These are phyloP conservation scores for Boloria euphrosyne DNA, from an alignment of 2,888 invertebrate genomes.

Conservation along the genomic window DNA sequence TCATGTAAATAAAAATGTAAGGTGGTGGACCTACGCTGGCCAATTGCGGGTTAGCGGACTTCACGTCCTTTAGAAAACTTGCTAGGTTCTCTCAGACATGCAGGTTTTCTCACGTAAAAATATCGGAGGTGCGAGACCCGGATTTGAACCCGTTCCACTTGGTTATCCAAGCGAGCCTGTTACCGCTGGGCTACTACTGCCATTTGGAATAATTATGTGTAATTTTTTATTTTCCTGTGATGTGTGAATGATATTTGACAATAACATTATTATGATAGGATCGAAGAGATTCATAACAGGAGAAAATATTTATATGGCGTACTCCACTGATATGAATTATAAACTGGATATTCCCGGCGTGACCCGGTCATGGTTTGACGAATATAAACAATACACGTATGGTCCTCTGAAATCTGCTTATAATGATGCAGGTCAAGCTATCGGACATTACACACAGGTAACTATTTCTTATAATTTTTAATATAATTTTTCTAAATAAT, in stretches of 20 bases:
- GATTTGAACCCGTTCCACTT: too few relatives aligned
- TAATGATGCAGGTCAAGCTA: conserved; percentile 42
- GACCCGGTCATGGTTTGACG: conserved; percentile 60
- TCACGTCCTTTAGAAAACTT: too few relatives aligned
- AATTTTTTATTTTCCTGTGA: too few relatives aligned
- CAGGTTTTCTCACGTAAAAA: too few relatives aligned
- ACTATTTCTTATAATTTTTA: not conserved
- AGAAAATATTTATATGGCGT: conserved; percentile 63
- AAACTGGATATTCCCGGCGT: conserved; percentile 50
- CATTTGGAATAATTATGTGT: too few relatives aligned
- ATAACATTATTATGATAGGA: conserved; percentile 46
- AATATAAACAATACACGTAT: conserved; percentile 57
- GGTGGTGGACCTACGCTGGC: too few relatives aligned
- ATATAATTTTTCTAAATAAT: not conserved
- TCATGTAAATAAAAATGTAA: too few relatives aligned
- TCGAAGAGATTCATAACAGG: conserved; percentile 60
- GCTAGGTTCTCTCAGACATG: too few relatives aligned
- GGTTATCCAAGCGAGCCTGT: too few relatives aligned
- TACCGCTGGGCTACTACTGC: too few relatives aligned
- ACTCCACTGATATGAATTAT: conserved; percentile 47
- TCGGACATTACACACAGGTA: conserved; percentile 75
- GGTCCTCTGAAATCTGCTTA: conserved; percentile 54
- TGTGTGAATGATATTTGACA: not conserved
- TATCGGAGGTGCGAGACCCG: too few relatives aligned
- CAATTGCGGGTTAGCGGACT: too few relatives aligned